Percentiles rank a stretch among this genome's conserved stretches.
phyloP scores from a whole-genome alignment of 1,140 invertebrate genomes.

The Drosophila serrata region DNA sequence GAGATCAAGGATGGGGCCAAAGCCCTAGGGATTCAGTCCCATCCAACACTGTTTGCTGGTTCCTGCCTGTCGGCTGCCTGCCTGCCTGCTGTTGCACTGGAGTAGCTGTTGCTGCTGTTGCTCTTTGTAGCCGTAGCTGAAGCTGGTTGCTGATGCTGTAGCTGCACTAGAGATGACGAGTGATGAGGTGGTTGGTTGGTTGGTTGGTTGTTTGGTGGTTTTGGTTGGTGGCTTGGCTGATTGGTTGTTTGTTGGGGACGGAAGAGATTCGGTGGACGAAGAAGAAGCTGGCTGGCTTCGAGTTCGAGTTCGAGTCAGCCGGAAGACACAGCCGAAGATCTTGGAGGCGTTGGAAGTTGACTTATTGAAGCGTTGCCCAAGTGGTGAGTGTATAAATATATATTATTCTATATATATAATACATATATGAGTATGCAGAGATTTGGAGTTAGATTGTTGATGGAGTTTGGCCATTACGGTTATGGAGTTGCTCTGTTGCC shows the following conservation, averaged over 20 bases:
- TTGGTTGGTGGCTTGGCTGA: slow-evolving; percentile 50
- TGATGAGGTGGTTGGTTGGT: slow-evolving; percentile 55
- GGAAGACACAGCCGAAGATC: slow-evolving; percentile 33
- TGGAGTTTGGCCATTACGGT: slow-evolving; percentile 16
- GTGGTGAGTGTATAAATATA: slow-evolving; percentile 21
- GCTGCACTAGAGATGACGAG: slow-evolving; percentile 53
- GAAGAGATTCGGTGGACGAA: slow-evolving; percentile 15
- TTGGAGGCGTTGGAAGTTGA: slow-evolving; percentile 45
- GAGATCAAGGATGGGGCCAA: neutral
- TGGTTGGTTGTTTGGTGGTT: slow-evolving; percentile 37
- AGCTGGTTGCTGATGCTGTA: slow-evolving; percentile 47
- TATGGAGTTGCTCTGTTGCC: slow-evolving; percentile 50
- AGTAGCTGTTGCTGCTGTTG: slow-evolving; percentile 32
- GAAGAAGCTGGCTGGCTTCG: slow-evolving; percentile 6
- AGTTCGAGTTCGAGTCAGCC: slow-evolving; percentile 1
- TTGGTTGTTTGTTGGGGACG: slow-evolving; percentile 55
- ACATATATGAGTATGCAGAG: slow-evolving; percentile 19
- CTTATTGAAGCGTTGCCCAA: slow-evolving; percentile 46
- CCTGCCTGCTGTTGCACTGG: slow-evolving; percentile 35
- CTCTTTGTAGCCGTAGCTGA: slow-evolving; percentile 38
- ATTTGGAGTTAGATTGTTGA: slow-evolving; percentile 33
- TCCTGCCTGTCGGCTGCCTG: slow-evolving; percentile 6
- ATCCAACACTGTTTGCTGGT: slow-evolving; percentile 21
- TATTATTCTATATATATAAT: slow-evolving; percentile 11
- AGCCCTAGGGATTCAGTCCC: neutral